phyloP scores from a whole-genome alignment of 2,888 invertebrate species.

The Drosophila vallismaia region DNA sequence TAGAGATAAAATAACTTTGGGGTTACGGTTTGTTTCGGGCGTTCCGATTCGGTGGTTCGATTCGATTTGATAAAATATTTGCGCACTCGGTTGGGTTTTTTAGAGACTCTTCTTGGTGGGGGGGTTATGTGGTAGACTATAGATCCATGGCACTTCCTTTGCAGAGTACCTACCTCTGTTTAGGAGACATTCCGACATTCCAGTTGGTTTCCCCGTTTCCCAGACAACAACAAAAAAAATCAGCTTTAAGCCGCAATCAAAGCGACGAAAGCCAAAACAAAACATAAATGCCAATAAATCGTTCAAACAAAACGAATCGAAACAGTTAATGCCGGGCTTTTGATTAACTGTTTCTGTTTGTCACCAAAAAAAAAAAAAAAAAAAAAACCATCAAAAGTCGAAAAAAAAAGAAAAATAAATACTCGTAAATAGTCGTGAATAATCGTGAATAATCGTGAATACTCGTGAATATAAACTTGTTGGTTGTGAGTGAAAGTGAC shows the following conservation, averaged over 20 bases:
- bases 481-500: constrained; percentile 81
- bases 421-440: background rate
- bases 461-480: constrained; percentile 24
- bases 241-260: constrained; percentile 10
- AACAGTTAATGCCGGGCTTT: constrained; percentile 51
- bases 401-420: constrained; percentile 8
- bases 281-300: constrained; percentile 43
- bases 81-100: constrained; percentile 11
- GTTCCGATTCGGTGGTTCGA: background rate
- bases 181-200: background rate
- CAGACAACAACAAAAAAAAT: background rate
- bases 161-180: too few species aligned
- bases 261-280: constrained; percentile 19
- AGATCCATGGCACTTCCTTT: background rate
- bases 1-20: constrained; percentile 59
- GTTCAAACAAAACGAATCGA: constrained; percentile 36
- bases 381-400: background rate
- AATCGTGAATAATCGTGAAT: background rate
- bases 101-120: too few species aligned
- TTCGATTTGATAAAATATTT: constrained; percentile 40
- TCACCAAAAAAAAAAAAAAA: constrained; percentile 31
- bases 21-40: constrained; percentile 20
- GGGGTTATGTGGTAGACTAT: too few species aligned
- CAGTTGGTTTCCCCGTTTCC: background rate
- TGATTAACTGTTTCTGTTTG: constrained; percentile 25